phyloP scores from a whole-genome alignment of 2,888 invertebrate genomes.

The Tetanocera ferruginea region DNA sequence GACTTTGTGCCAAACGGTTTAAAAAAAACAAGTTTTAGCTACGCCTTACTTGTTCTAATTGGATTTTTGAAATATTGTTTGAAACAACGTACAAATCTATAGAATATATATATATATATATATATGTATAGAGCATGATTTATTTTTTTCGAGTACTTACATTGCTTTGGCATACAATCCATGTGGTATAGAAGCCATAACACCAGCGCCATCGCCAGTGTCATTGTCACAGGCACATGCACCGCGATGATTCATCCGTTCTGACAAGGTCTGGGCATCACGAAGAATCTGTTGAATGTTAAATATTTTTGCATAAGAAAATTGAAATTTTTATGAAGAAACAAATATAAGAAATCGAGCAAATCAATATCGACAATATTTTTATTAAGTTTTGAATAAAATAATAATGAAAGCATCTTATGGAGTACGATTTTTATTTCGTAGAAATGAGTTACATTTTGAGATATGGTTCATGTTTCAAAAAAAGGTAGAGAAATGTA shows the following conservation, averaged over 20 bases:
- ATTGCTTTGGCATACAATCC: constrained; percentile 88
- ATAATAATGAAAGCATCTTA: no score
- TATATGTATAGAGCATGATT: no score
- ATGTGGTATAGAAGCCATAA: constrained; percentile 96
- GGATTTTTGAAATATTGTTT: constrained; percentile 12
- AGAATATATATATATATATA: no score
- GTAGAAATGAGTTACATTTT: no score
- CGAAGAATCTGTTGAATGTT: constrained; percentile 82
- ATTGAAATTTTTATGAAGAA: constrained; percentile 33
- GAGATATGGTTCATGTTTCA: no score
- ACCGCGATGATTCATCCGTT: constrained; percentile 99
- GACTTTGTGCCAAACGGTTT: neutral
- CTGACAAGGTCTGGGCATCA: constrained; percentile 94
- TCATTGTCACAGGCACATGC: constrained; percentile 99
- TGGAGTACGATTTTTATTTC: no score
- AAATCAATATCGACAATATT: no score
- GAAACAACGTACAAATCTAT: neutral
- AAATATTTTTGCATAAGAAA: constrained; percentile 18
- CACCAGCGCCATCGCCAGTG: constrained; percentile 99
- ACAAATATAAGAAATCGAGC: constrained; percentile 15
- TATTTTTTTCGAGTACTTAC: constrained; percentile 73
- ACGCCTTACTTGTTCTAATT: neutral
- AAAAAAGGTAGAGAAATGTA: no score
- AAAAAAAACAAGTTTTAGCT: neutral
- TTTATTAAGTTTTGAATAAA: no score